Conservation (phyloP, 2,113 vertebrate genomes). For the Enhydra lutris region DNA sequence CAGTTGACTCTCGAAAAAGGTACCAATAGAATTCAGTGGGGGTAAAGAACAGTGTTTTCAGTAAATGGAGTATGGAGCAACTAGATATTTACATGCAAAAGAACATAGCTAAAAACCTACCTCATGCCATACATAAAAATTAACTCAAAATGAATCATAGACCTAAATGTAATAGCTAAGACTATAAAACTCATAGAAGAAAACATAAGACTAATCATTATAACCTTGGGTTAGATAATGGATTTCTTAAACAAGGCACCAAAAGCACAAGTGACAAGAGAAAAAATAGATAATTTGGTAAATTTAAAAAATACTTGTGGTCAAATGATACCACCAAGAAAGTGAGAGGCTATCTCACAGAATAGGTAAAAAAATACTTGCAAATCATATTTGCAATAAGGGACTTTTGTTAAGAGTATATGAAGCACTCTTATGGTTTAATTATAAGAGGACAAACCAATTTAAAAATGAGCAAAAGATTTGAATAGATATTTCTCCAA, state of each 20-base stretch:
- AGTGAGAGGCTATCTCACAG: not conserved
- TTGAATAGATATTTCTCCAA: not conserved
- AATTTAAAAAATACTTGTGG: not conserved
- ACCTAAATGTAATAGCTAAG: not conserved
- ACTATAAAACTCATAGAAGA: not conserved
- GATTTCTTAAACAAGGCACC: not conserved
- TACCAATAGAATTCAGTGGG: not conserved
- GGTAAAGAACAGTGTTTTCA: not conserved
- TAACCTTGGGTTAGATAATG: not conserved
- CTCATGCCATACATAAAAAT: not conserved
- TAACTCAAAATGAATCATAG: not conserved
- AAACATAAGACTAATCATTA: not conserved
- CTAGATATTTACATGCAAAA: not conserved
- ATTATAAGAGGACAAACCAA: not conserved
- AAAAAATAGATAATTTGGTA: not conserved
- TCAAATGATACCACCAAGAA: not conserved
- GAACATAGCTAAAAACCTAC: not conserved
- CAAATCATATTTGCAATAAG: not conserved
- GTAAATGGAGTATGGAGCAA: not conserved
- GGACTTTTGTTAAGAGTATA: not conserved
- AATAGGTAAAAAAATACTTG: not conserved
- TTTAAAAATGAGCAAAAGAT: not conserved
- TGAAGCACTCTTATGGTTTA: not conserved
- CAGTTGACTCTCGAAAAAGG: not conserved
- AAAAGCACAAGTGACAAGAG: not conserved